Base-by-base conservation (phyloP, 1,140 invertebrate species). In the Potamilus streckersoni region DNA sequence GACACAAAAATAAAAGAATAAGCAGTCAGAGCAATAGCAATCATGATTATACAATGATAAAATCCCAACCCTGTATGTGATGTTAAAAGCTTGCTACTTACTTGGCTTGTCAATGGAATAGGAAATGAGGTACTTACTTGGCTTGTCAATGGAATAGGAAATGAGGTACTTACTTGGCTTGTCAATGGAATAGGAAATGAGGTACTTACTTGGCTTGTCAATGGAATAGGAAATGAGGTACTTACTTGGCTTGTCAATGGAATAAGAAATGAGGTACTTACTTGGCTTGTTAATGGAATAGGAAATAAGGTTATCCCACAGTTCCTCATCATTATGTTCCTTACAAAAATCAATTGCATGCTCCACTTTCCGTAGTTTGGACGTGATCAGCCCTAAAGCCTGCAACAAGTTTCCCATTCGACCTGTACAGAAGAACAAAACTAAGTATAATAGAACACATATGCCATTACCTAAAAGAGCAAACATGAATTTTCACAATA, bases 261-360 rank as follows among this genome's bases (percentile, higher is more conserved):
- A 96, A 86, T 96, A n/a, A n/a, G n/a, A n/a, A n/a, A n/a, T n/a
- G n/a, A n/a, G n/a, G n/a, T 74, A 84, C 85, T 91, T 92, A 92
- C 95, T 92, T 31, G 97, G 96, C 87, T 96, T 96, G 80, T 96
- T 93, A 4, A 97, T 91, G 0, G 96, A 96, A 86, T 96, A 94
- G 79, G 94, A 93, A 72, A 99, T 97, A 20, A 99, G 92, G 88
- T 97, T 95, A 78, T 95, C 94, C 98, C 98, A 99, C 13, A 99
- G 89, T 69, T 91, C 90, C 66, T 93, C 92, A 89, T 99, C 97
- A 84, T 98, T 94, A 80, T 99, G 96, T 87, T 98, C 96, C 89
- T 97, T 97, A 89, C 98, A 99, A 91, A 99, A 99, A 31, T 94
- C 93, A 70, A 99, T 97, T 0, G 98, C 98, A 90, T 95, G 94